Base-by-base conservation (phyloP, 2,888 invertebrate genomes). In the Rhopalosiphum nymphaeae region DNA sequence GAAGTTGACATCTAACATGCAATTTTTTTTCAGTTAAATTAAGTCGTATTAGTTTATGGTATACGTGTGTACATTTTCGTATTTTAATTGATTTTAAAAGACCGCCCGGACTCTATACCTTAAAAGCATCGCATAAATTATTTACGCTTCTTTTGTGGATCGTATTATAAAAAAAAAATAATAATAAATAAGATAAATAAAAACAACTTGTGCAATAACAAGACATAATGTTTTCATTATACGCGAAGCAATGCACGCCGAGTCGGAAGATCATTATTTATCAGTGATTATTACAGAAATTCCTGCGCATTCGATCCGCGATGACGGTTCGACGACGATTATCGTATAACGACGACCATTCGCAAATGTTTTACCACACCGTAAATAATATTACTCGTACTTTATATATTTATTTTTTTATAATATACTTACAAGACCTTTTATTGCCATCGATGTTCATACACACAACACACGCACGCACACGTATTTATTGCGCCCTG, bases 401-500 rank as follows among this genome's bases (percentile, higher is more conserved):
- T 78, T 36, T 29, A 36, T 49, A 1, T 61, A 42, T 29, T 87
- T 53, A 36, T 42, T 49, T 46, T 67, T 90, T 26, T 53, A 46
- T 36, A 78, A 78, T 84, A 5, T 25, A 86, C 91, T 85, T 36
- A n/a, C 91, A 25, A 85, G 42, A 57, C 42, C 25, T 84, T 92
- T 92, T 92, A 88, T 88, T 67, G 92, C 91, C 86, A 26, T 85
- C 10, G 53, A n/a, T 44, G 29, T 67, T 67, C 67, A 36, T 42
- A 49, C 49, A 46, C 44, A 46, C 44, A 46, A 46, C 44, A 49
- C 13, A 5, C 49, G 13, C 49, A 53, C 56, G 29, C 44, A 53
- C 84, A 46, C 44, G 49, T 26, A n/a, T 57, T 61, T 87, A 86
- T 86, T n/a, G 29, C 36, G 46, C 36, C 36, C 49, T 49, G 46